These are phyloP conservation scores for Tipula confusa DNA, from an alignment of 2,888 invertebrate genomes.

Conservation along the genomic window DNA sequence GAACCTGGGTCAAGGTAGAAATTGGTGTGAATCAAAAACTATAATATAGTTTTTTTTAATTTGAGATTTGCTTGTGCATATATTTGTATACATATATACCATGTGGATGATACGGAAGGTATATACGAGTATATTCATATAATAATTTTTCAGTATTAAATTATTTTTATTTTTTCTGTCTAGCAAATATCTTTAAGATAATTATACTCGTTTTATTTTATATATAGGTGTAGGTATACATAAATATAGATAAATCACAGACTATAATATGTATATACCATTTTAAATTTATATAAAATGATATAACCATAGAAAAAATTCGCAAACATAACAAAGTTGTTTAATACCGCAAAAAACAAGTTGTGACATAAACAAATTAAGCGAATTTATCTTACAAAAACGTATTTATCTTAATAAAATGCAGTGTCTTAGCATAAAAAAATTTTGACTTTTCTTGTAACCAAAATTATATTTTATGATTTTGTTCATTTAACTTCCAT, in stretches of 20 bases:
- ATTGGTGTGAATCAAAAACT: neutral
- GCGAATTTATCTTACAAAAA: neutral
- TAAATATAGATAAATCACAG: neutral
- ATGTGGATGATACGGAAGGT: too few relatives aligned
- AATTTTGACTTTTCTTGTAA: neutral
- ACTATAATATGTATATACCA: neutral
- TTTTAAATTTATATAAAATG: neutral
- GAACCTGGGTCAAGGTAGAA: conserved; percentile 8
- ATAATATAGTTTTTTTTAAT: neutral
- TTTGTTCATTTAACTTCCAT: too few relatives aligned
- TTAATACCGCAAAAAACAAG: neutral
- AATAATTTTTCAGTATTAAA: neutral
- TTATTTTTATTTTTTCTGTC: neutral
- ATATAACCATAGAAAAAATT: neutral
- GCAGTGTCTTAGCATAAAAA: neutral
- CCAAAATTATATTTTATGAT: neutral
- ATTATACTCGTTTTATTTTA: neutral
- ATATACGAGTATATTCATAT: neutral
- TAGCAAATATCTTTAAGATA: neutral
- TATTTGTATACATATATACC: neutral
- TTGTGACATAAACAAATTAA: neutral
- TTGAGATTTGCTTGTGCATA: too few relatives aligned
- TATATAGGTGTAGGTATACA: neutral
- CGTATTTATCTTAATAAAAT: conserved; percentile 6
- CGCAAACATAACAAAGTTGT: neutral